Evolutionary conservation across 2,888 invertebrate species (phyloP).

Genomic region (Drosophila mimica): DNA sequence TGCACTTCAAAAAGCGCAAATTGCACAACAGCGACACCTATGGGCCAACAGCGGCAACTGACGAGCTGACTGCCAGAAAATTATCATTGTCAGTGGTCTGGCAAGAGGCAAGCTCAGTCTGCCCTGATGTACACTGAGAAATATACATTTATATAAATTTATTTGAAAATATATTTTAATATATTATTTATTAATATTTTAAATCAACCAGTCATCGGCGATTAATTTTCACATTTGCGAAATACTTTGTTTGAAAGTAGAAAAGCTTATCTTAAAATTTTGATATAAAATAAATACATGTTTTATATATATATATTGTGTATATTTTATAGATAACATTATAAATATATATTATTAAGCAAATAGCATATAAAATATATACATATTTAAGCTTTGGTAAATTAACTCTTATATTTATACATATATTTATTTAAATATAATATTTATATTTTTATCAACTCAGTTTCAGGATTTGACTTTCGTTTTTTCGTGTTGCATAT

Average conservation of each 20-base stretch:
- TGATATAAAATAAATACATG: neutral
- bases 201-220: neutral
- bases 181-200: no score
- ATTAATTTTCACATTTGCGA: neutral
- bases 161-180: neutral
- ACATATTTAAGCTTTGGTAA: neutral
- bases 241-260: no score
- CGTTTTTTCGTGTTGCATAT: neutral
- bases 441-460: neutral
- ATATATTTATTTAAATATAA: neutral
- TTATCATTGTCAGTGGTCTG: constrained; percentile 57
- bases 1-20: constrained; percentile 78
- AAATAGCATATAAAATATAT: neutral
- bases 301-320: neutral
- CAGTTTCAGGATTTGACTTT: neutral
- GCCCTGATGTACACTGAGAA: neutral
- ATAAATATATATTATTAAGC: neutral
- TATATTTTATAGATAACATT: neutral
- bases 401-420: neutral
- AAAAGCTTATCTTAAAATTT: neutral
- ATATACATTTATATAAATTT: neutral
- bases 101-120: constrained; percentile 34
- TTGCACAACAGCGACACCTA: constrained; percentile 77
- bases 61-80: constrained; percentile 29
- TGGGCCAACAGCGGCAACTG: constrained; percentile 19